phyloP scores from a whole-genome alignment of 2,113 vertebrate genomes.

The Catharus minimus region DNA sequence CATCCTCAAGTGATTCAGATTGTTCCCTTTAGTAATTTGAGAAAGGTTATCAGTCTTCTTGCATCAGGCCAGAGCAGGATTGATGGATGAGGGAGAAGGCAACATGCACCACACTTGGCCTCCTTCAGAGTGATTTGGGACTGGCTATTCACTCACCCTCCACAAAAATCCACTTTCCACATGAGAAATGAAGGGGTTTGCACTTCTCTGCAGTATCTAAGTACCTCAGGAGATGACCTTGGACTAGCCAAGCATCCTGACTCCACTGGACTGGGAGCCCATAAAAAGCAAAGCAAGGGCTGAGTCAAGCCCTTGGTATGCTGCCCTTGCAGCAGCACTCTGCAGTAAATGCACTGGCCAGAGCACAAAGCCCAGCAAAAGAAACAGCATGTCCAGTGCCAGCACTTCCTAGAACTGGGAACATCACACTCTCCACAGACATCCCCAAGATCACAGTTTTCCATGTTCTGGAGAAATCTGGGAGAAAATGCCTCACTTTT shows the following conservation, averaged over 20 bases:
- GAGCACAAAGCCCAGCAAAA: neutral
- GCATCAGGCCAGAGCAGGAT: neutral
- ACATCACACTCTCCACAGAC: neutral
- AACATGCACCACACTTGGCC: neutral
- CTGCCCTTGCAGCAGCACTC: neutral
- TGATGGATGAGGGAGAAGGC: neutral
- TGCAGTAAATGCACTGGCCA: neutral
- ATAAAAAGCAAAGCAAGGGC: neutral
- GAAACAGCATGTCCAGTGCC: neutral
- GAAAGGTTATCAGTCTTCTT: constrained; percentile 4
- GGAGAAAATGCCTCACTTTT: neutral
- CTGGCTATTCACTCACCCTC: neutral
- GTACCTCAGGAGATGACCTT: neutral
- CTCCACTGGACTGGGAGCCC: neutral
- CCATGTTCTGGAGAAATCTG: neutral
- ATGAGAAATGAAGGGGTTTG: neutral
- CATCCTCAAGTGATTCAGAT: neutral
- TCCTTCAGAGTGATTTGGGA: neutral
- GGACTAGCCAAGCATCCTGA: neutral
- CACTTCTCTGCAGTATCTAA: neutral
- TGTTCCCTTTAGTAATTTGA: neutral
- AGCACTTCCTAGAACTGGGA: neutral
- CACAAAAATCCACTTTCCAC: neutral
- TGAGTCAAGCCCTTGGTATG: neutral
- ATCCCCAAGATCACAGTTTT: neutral